Evolutionary conservation across 1,140 invertebrate genomes (phyloP).

Genomic region (Octopus sinensis): DNA sequence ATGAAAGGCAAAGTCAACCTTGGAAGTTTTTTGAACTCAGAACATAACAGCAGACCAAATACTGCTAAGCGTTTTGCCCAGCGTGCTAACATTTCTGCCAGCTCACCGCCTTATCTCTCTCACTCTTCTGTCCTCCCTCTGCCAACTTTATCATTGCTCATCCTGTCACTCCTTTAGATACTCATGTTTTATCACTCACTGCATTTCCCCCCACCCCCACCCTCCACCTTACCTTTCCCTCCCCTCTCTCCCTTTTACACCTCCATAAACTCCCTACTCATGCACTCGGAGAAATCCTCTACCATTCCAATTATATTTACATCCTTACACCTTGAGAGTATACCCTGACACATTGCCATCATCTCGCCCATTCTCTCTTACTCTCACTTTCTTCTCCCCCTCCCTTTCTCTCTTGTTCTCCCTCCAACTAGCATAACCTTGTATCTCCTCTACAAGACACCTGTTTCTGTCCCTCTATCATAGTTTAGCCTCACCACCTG

Average conservation of each 20-base stretch:
- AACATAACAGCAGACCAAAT: no score
- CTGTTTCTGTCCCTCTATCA: no score
- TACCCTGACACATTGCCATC: no score
- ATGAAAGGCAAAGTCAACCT: no score
- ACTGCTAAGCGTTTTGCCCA: no score
- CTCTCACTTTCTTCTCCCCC: background rate
- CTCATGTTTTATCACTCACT: background rate
- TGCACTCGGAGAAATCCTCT: background rate
- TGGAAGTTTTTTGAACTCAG: no score
- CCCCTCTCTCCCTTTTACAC: background rate
- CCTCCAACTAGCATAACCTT: background rate
- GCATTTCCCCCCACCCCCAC: background rate
- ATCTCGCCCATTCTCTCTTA: background rate
- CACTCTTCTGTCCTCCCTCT: background rate
- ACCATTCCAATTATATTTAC: background rate
- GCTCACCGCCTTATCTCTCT: background rate
- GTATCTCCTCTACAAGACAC: no score
- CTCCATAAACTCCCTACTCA: no score
- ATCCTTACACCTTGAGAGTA: no score
- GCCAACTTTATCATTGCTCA: background rate
- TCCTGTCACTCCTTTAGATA: background rate
- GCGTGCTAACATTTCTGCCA: background rate
- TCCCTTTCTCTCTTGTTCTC: background rate
- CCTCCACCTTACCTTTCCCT: background rate
- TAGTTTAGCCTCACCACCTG: no score